Evolutionary conservation across 2,113 vertebrate genomes (phyloP).

Genomic region (Sarotherodon lohbergeri): DNA sequence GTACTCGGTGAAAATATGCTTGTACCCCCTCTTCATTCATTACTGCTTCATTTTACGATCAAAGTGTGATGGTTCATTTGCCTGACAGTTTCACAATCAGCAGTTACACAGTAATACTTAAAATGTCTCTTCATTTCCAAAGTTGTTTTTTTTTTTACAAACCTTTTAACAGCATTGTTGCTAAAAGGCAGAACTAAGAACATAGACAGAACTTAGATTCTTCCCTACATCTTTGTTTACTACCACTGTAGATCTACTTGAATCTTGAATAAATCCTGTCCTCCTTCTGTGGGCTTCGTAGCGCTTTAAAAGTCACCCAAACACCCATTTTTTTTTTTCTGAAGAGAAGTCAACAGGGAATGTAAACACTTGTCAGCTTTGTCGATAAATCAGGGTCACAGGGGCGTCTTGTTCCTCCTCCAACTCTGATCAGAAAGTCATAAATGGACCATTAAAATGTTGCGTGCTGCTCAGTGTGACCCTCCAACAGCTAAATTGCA

Average conservation of each 20-base stretch:
- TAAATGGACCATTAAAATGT: neutral
- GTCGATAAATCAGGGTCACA: fast-evolving
- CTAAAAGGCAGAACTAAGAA: neutral
- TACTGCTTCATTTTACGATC: neutral
- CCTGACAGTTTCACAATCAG: neutral
- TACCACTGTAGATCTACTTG: neutral
- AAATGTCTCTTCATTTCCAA: fast-evolving
- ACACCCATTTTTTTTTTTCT: fast-evolving
- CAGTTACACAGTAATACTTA: neutral
- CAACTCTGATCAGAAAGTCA: fast-evolving
- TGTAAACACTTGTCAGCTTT: neutral
- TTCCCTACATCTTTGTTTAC: neutral
- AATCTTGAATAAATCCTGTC: neutral
- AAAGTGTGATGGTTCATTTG: neutral
- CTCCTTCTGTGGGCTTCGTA: neutral
- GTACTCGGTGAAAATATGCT: fast-evolving
- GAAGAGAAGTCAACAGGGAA: neutral
- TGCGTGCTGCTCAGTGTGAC: neutral
- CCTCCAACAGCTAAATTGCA: fast-evolving
- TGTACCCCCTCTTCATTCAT: neutral
- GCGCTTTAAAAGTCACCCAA: neutral
- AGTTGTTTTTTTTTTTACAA: neutral
- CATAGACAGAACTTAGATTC: neutral
- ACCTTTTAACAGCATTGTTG: neutral
- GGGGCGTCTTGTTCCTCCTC: neutral